These are phyloP conservation scores for Ancistrus triradiatus DNA, from an alignment of 2,113 vertebrate genomes.

Conservation along the genomic window DNA sequence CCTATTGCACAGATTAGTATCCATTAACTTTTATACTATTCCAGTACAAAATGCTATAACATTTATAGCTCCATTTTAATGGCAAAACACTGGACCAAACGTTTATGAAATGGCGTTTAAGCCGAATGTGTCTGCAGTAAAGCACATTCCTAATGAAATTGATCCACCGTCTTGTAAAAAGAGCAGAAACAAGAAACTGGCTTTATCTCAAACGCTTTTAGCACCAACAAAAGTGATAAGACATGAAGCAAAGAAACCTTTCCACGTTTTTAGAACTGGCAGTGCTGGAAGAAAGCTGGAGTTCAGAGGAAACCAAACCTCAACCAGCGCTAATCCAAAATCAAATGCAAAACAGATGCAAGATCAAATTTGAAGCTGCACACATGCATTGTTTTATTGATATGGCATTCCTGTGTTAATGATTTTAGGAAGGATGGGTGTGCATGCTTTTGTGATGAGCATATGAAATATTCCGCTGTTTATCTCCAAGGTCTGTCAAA, in stretches of 20 bases:
- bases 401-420: neutral
- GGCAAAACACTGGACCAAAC: too few relatives aligned
- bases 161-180: slow-evolving; percentile 13
- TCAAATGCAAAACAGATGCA: slow-evolving; percentile 35
- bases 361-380: neutral
- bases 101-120: slow-evolving; percentile 10
- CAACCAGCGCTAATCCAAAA: slow-evolving; percentile 15
- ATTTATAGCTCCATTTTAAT: too few relatives aligned
- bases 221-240: slow-evolving; percentile 18
- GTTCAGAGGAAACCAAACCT: slow-evolving; percentile 24
- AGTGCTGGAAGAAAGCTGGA: slow-evolving; percentile 15
- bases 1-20: too few relatives aligned
- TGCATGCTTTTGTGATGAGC: too few relatives aligned
- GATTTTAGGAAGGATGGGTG: neutral
- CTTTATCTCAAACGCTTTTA: slow-evolving; percentile 1
- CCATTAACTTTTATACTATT: too few relatives aligned
- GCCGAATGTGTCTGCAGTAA: neutral
- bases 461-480: too few relatives aligned
- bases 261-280: slow-evolving; percentile 18
- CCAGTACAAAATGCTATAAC: too few relatives aligned
- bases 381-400: neutral
- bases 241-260: slow-evolving; percentile 24
- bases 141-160: neutral
- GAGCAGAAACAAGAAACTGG: slow-evolving; percentile 10
- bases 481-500: too few relatives aligned